These are phyloP conservation scores for Watsonalla binaria DNA, from an alignment of 2,888 invertebrate genomes.

Conservation along the genomic window DNA sequence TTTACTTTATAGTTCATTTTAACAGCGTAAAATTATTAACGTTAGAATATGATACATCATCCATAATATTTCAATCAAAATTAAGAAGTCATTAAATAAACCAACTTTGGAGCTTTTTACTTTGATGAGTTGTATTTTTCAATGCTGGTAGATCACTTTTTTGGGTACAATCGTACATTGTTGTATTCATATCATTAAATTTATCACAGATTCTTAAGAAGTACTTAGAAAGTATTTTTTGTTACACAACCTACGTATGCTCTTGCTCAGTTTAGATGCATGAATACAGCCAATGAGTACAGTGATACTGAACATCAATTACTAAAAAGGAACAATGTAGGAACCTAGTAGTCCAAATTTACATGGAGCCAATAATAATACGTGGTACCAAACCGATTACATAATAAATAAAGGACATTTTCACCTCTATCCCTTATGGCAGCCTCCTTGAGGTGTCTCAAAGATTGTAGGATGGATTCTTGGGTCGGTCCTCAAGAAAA, in stretches of 20 bases:
- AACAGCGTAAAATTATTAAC: no score
- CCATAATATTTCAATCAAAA: no score
- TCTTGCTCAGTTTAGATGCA: background rate
- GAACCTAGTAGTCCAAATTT: constrained; percentile 4
- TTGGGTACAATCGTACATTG: no score
- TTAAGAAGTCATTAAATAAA: no score
- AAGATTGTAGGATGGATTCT: constrained; percentile 59
- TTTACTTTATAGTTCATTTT: no score
- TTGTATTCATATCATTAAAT: no score
- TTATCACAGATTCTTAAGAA: no score
- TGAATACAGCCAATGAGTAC: background rate
- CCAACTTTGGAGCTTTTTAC: no score
- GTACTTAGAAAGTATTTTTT: no score
- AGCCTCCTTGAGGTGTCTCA: constrained; percentile 61
- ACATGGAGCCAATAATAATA: constrained; percentile 5
- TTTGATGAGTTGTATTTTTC: no score
- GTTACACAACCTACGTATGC: background rate
- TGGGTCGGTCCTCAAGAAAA: constrained; percentile 59
- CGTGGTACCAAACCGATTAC: constrained; percentile 32
- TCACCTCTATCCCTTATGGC: constrained; percentile 58
- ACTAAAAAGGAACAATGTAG: background rate
- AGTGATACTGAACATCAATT: background rate
- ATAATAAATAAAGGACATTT: constrained; percentile 38
- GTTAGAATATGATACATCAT: no score
- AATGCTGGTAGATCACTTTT: no score